phyloP scores from a whole-genome alignment of 1,140 invertebrate species.

The Nephila pilipes region DNA sequence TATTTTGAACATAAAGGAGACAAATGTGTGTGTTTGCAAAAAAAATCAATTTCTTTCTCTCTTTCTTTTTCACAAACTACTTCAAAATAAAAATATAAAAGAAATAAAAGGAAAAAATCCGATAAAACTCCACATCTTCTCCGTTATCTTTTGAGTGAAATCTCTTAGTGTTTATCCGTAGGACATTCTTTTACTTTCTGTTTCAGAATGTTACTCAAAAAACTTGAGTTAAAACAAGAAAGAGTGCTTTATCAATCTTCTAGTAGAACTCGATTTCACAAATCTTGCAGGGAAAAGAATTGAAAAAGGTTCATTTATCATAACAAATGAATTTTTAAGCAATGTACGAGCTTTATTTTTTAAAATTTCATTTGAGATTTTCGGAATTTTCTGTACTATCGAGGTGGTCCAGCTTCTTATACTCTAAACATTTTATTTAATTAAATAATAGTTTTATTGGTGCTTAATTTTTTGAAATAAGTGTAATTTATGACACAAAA shows the following conservation, averaged over 20 bases:
- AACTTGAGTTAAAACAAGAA: slow-evolving; percentile 11
- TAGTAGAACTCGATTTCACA: background rate
- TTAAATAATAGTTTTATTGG: no score
- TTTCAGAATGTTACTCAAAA: background rate
- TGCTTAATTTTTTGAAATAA: no score
- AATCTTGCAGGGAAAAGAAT: background rate
- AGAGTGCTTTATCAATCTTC: background rate
- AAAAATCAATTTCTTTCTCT: no score
- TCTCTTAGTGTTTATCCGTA: slow-evolving; percentile 28
- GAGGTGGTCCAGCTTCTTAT: no score
- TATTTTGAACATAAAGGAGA: slow-evolving; percentile 13
- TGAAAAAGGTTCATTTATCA: background rate
- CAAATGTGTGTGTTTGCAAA: background rate
- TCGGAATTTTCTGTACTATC: no score
- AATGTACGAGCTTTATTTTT: no score
- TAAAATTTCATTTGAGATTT: no score
- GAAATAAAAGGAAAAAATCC: background rate
- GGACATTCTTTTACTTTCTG: slow-evolving; percentile 18
- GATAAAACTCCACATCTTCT: slow-evolving; percentile 22
- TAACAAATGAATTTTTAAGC: no score
- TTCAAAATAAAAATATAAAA: slow-evolving; percentile 27
- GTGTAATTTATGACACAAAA: no score
- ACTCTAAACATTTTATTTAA: no score
- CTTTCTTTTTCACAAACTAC: background rate
- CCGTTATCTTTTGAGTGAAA: slow-evolving; percentile 7